These are phyloP conservation scores for Tamias sibiricus DNA, from an alignment of 2,113 vertebrate genomes.

Conservation along the genomic window DNA sequence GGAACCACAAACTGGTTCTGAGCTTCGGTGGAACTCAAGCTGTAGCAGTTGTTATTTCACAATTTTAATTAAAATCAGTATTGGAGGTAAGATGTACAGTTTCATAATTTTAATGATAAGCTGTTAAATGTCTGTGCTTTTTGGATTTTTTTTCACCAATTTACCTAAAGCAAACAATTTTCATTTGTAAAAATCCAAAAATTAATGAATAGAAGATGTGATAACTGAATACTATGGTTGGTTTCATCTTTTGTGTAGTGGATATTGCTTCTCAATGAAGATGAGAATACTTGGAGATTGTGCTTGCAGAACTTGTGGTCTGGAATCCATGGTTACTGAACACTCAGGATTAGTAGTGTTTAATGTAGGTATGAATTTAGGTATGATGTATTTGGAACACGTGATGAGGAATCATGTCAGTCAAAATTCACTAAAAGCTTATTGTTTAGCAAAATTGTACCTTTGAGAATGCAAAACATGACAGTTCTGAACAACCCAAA, in stretches of 20 bases:
- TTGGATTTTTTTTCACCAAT: neutral
- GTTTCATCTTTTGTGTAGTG: slow-evolving; percentile 12
- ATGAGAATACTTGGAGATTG: neutral
- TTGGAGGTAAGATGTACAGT: neutral
- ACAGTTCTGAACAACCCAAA: slow-evolving; percentile 32
- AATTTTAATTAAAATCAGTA: neutral
- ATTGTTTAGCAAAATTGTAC: slow-evolving; percentile 39
- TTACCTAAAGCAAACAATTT: slow-evolving; percentile 21
- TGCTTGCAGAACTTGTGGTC: neutral
- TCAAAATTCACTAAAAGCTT: slow-evolving; percentile 53
- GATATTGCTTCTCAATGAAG: neutral
- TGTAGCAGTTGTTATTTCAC: neutral
- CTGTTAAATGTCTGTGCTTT: neutral
- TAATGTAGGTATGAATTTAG: neutral
- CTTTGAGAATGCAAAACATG: slow-evolving; percentile 49
- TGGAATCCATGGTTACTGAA: neutral
- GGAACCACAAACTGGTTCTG: neutral
- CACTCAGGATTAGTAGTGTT: neutral
- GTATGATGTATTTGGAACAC: neutral
- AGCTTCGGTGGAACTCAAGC: neutral
- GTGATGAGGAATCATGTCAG: slow-evolving; percentile 41
- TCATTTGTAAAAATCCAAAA: slow-evolving; percentile 10
- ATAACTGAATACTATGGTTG: neutral
- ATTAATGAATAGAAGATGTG: neutral
- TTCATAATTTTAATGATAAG: neutral